Base-by-base conservation (phyloP, 2,888 invertebrate species). In the Tuta absoluta region DNA sequence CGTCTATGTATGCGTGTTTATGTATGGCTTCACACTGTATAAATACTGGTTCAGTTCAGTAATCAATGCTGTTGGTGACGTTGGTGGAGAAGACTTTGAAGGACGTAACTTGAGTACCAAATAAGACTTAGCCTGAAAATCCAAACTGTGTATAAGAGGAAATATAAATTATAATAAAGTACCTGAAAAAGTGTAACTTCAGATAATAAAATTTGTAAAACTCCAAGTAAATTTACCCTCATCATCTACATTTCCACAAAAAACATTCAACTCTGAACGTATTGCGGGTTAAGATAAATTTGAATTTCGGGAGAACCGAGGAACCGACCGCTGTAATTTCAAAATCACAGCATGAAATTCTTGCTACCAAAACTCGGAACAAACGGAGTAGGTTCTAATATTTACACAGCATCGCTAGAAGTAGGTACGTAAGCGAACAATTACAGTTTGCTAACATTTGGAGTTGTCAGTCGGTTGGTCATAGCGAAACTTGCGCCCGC, bases 401-500 rank as follows among this genome's bases (percentile, higher is more conserved):
- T 56, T 56, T 56, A 33, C 33, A 17, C 33, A 56, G 28, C n/a
- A n/a, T 53, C n/a, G 53, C n/a, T n/a, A 33, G 33, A 33, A 33
- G 33, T 24, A 21, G 4, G 53, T 24, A 21, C 12, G 53, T 56
- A 24, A 33, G 17, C 49, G 45, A 61, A 61, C 49, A 62, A 53
- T 63, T 63, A 10, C 41, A 33, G 33, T 33, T 33, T 10, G 33
- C 49, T 28, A 57, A 57, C 57, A 38, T 60, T 56, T 57, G 48
- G 57, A 62, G 74, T 77, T 76, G 76, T 77, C 45, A 28, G 66
- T 56, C n/a, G 33, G 41, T 56, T 75, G 77, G 76, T 75, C 75
- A 75, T 68, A 71, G 72, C 72, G 65, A 78, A 80, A 84, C 79
- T 82, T 81, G 75, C 73, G 73, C 74, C 28, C 33, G 56, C 77